Evolutionary conservation across 2,113 vertebrate species (phyloP).

Genomic region (Sorex fumeus): DNA sequence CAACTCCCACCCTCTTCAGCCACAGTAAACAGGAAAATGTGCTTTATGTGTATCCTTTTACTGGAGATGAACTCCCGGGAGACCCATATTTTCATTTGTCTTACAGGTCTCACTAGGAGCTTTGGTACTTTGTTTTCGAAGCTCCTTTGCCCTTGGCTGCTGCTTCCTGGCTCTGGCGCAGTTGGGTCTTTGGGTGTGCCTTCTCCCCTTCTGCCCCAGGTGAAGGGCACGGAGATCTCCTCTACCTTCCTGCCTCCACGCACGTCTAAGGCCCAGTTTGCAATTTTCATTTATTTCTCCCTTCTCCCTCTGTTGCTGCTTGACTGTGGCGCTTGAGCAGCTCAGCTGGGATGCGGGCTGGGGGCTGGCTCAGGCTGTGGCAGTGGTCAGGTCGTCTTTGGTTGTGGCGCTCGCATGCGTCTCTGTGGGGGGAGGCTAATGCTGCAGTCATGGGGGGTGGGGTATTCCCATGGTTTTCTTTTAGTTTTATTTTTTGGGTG

Average conservation of each 20-base stretch:
- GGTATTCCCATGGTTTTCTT: too few species aligned
- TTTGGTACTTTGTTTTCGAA: background rate
- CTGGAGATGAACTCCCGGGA: constrained; percentile 17
- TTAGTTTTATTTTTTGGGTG: too few species aligned
- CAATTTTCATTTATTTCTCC: background rate
- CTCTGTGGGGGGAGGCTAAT: too few species aligned
- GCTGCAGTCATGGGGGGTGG: too few species aligned
- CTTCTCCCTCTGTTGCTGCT: too few species aligned
- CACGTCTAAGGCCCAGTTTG: background rate
- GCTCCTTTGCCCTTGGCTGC: background rate
- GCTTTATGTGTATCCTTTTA: background rate
- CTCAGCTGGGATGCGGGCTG: too few species aligned
- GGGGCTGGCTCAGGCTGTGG: too few species aligned
- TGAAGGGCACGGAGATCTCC: background rate
- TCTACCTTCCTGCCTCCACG: background rate
- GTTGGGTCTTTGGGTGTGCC: background rate
- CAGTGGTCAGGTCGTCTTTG: too few species aligned
- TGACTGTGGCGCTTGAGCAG: too few species aligned
- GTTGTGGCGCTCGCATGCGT: too few species aligned
- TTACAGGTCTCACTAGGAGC: background rate
- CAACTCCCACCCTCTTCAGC: background rate
- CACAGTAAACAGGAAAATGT: constrained; percentile 13
- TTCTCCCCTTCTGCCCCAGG: background rate
- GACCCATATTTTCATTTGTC: constrained; percentile 23
- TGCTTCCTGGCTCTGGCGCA: background rate